Evolutionary conservation across 2,113 vertebrate genomes (phyloP), one percentile per base, ranked within the genome.

Genomic region (Melanotaenia duboulayi): DNA sequence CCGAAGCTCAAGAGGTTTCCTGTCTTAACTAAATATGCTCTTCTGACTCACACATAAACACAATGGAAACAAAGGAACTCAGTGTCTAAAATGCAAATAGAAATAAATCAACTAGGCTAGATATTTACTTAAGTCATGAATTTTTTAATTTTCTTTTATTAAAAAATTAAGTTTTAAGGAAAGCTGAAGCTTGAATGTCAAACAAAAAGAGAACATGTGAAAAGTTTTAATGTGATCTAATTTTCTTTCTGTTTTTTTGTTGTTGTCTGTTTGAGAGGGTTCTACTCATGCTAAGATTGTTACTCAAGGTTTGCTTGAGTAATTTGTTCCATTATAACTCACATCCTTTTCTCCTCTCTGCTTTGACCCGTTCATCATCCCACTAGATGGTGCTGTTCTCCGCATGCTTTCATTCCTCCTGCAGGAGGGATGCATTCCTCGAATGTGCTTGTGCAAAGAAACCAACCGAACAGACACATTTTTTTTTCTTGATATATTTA

Each of bases 401-500:
- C 62, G 42, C 46, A n/a, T 52, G 40, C 56, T 42, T 17, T 49
- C 2, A 13, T 19, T 4, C 2, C 17, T 16, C 11, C 35, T 50
- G 39, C 37, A 28, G n/a, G n/a, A 23, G 7, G 4, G 35, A 7
- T 35, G 35, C 35, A 13, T 54, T 44, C 25, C n/a, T 14, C 24
- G 2, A 22, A 57, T 39, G 11, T 12, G 25, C 14, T 51, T 25
- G 28, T 32, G 12, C 7, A 58, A 58, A 64, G 10, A 80, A 61
- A 61, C 0, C n/a, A 23, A 77, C 28, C 40, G 46, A 24, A 56
- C 39, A 71, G 48, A 62, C 46, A 44, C 22, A 62, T 69, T 40
- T 48, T 71, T 88, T 86, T 78, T 71, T 89, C 88, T 80, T n/a
- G 44, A 86, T 59, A 76, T 87, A 23, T 94, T 98, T 98, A 97